Evolutionary conservation across 2,113 vertebrate genomes (phyloP).

Genomic region (Martes martes): DNA sequence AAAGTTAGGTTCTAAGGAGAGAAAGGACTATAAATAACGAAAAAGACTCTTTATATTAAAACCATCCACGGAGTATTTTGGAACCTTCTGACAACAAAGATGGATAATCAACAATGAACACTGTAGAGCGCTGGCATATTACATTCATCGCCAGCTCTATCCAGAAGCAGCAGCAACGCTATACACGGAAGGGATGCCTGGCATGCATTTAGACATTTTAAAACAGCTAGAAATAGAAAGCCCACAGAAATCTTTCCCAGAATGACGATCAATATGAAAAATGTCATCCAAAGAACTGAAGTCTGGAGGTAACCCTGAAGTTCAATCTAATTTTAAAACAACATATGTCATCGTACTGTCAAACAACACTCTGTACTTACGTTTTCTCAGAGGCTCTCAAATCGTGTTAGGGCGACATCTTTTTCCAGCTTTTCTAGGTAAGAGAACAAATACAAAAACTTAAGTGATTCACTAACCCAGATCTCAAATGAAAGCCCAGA

Average conservation of each 20-base stretch:
- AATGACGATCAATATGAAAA: constrained; percentile 6
- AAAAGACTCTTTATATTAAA: neutral
- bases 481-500: neutral
- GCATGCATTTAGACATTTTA: neutral
- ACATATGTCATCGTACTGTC: neutral
- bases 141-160: neutral
- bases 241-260: neutral
- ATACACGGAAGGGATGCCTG: neutral
- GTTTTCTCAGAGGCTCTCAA: neutral
- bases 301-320: neutral
- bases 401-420: neutral
- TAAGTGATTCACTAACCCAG: neutral
- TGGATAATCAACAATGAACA: neutral
- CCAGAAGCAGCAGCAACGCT: neutral
- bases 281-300: neutral
- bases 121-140: neutral
- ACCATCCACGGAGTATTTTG: neutral
- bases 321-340: neutral
- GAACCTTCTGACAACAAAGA: neutral
- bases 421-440: neutral
- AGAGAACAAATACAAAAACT: neutral
- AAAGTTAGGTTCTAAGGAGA: constrained; percentile 22
- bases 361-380: constrained; percentile 4
- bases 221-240: constrained; percentile 12
- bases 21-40: neutral